Base-by-base conservation (phyloP, 2,797 vertebrate genomes). In the Antennarius maculatus region DNA sequence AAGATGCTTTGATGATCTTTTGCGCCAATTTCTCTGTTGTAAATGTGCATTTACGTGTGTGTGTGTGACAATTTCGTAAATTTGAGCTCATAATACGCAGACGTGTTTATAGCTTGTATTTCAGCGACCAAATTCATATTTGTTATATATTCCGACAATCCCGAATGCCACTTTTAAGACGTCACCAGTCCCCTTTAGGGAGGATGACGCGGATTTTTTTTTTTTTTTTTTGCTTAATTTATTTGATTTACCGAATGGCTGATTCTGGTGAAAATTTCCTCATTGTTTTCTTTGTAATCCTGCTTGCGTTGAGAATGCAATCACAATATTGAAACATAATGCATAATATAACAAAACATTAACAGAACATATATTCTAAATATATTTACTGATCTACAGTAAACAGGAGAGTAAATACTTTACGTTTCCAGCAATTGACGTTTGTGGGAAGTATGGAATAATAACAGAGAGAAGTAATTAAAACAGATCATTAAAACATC, bases 151-250 rank as follows among this genome's bases (percentile, higher is more conserved):
- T 52, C 56, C 34, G 7, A 55, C 39, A 13, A 49, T 46, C 70
- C 0, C 60, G 57, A 86, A 84, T 59, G 77, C 59, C 47, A 51
- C 72, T 52, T 3, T 0, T 4, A 48, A 76, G 84, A 82, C 72
- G 69, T 80, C n/a, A 7, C 13, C 46, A 14, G 56, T 31, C 54
- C 66, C 63, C 56, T 67, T 54, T 58, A 50, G 23, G 27, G 15
- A 68, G 16, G 46, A 42, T 79, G 77, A 82, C 72, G 61, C 77
- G 50, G 29, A 58, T 34, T 34, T 34, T 34, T 34, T 34, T 34
- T 34, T 8, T 34, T 34, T 34, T 34, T 8, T 34, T 8, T 66
- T 57, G 54, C 7, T 41, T 41, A 10, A 7, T 23, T 23, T 23
- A 23, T 23, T 23, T 23, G 23, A 23, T 23, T 23, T 23, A 41